Conservation (phyloP, 2,888 invertebrate species). For the Myopa tessellatipennis region DNA sequence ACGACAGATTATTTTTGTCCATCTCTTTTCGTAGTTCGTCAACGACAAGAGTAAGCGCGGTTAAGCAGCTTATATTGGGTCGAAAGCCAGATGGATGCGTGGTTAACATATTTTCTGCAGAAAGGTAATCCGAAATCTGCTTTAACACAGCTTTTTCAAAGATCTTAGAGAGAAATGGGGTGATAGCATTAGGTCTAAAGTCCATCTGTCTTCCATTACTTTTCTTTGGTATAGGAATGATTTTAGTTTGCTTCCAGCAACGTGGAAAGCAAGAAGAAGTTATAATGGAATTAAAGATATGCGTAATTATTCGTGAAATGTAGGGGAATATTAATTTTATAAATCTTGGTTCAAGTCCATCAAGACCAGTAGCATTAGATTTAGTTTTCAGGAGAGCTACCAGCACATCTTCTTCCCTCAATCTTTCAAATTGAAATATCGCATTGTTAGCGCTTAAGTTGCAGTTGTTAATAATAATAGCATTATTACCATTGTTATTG, state of each 20-base stretch:
- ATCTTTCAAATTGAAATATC: not conserved
- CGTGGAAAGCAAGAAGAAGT: not conserved
- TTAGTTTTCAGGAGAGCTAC: not conserved
- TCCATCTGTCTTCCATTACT: not conserved
- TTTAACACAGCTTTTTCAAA: not conserved
- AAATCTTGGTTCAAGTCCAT: not conserved
- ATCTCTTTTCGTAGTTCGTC: not conserved
- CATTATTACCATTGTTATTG: too few relatives aligned
- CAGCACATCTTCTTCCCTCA: not conserved
- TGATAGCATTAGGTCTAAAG: not conserved
- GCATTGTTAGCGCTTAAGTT: not conserved
- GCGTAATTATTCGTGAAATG: too few relatives aligned
- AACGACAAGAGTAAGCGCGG: not conserved
- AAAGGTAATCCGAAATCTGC: not conserved
- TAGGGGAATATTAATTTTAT: too few relatives aligned
- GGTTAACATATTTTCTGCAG: not conserved
- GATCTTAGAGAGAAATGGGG: not conserved
- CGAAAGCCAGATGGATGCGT: not conserved
- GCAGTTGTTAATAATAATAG: not conserved
- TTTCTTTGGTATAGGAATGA: not conserved
- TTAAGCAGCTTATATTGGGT: not conserved
- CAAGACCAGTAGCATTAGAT: not conserved
- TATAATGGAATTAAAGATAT: too few relatives aligned
- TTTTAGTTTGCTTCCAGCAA: not conserved
- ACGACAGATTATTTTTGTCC: not conserved